Percentiles rank a stretch among this genome's conserved stretches.
Evolutionary conservation across 1,140 invertebrate species (phyloP).

Genomic region (Drosophila santomea): DNA sequence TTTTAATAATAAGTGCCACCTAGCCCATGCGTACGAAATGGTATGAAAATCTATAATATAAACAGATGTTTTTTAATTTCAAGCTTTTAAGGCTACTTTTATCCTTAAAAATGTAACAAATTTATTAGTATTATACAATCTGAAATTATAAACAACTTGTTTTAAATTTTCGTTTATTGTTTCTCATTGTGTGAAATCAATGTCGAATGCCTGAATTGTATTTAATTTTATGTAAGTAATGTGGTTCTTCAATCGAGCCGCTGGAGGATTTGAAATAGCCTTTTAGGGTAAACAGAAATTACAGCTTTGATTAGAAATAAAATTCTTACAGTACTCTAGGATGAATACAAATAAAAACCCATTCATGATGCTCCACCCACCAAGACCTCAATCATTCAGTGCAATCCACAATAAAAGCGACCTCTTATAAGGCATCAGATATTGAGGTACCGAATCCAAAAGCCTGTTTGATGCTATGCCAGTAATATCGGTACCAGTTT

Average conservation of each 20-base stretch:
- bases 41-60: too few species aligned
- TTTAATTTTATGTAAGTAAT: conserved; percentile 20
- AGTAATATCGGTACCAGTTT: conserved; percentile 97
- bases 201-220: conserved; percentile 41
- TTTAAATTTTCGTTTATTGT: conserved; percentile 57
- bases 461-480: conserved; percentile 95
- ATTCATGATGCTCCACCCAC: conserved; percentile 17
- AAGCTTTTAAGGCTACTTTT: not conserved
- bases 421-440: conserved; percentile 64
- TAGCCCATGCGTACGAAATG: too few species aligned
- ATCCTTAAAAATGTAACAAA: not conserved
- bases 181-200: conserved; percentile 48
- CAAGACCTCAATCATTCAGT: conserved; percentile 18
- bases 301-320: conserved; percentile 58
- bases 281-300: conserved; percentile 60
- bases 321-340: conserved; percentile 36
- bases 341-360: conserved; percentile 33
- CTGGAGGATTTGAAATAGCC: conserved; percentile 22
- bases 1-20: too few species aligned
- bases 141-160: conserved; percentile 21
- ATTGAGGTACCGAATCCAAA: conserved; percentile 94
- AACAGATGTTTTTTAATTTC: not conserved
- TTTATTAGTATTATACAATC: conserved; percentile 20
- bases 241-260: conserved; percentile 28
- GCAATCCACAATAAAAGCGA: conserved; percentile 7